Base-by-base conservation (phyloP, 2,888 invertebrate genomes). In the Heliconius aoede region DNA sequence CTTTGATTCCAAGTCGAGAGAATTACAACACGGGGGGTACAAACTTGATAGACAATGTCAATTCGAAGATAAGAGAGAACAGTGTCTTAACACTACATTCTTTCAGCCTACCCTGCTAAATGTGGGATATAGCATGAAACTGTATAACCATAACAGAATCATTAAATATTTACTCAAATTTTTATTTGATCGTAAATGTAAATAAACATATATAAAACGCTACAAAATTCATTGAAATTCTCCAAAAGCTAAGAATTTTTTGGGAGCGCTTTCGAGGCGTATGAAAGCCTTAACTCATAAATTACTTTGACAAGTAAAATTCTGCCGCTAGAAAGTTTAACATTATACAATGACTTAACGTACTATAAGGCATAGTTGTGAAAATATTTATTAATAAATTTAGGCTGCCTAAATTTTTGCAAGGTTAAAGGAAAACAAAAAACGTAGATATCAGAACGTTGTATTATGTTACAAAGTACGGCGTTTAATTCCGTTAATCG, bases 321-420 rank as follows among this genome's bases (percentile, higher is more conserved):
- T 65, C 36, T 65, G 65, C 24, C 24, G 36, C 24, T 40, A 65
- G 65, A 65, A 65, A 65, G 65, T 40, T 65, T 36, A 18, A 65
- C 65, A 65, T 65, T 65, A 18, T 40, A 40, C 24, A 65, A 40
- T 65, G 36, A 40, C 36, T 65, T 36, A 24, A 36, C 65, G 36
- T 65, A 40, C 7, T 5, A 65, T 24, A 40, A 40, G 36, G 40
- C 65, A 65, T 40, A 65, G 36, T 65, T 65, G 24, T 13, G 36
- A 40, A 36, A 65, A 18, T 65, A 65, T 65, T 65, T 65, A 40
- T 65, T 65, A 65, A 40, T 36, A 40, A 64, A 65, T n/a, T 18
- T 40, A 3, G 13, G 24, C 65, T 24, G 26, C 40, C 36, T 26
- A 36, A 65, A 40, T 40, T 36, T 65, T 18, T 11, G 21, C n/a